Evolutionary conservation across 2,888 invertebrate species (phyloP), one percentile per base, ranked within the genome.

Genomic region (Nematopogon swammerdamellus): DNA sequence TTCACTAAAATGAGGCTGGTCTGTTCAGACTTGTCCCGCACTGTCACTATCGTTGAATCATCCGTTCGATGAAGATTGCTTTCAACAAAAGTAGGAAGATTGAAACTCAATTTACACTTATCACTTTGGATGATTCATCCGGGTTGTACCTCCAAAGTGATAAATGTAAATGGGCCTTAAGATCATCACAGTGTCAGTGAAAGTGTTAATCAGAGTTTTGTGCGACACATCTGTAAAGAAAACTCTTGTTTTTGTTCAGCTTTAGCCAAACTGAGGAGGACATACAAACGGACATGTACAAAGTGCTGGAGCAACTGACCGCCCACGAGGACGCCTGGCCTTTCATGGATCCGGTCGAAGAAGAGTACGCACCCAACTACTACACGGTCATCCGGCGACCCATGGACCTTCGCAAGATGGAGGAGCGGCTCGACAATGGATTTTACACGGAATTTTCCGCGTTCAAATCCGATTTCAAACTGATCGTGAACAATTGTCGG

Each of bases 241-340:
- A 18, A 20, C 44, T 49, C 49, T 45, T 42, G 18, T 19, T 48
- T 47, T 11, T 67, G 73, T 77, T 58, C 72, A 89, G 89, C 67
- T 90, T 90, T 68, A 85, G 87, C 59, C 88, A 89, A 74, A 87
- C 86, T 45, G 91, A 91, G 57, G 93, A 93, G 64, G 92, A 93
- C 61, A 81, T 92, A 51, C 88, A 91, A 65, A 92, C 91, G 50
- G 93, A 93, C 47, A 91, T 94, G 91, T 92, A 93, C 70, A 94
- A 94, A 81, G 92, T 96, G 51, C 77, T 96, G 51, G 92, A 94
- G 65, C 86, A 89, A 61, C 84, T 96, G 42, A 92, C 91, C 62
- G 87, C 89, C 59, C 94, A 95, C 65, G 87, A 91, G 51, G 95
- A 96, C 66, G 93, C 95, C 1, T 96, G 95, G 95, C 95, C 95